Percentiles rank a stretch among this genome's conserved stretches.
phyloP scores from a whole-genome alignment of 2,797 vertebrate genomes.

The Smutsia gigantea region DNA sequence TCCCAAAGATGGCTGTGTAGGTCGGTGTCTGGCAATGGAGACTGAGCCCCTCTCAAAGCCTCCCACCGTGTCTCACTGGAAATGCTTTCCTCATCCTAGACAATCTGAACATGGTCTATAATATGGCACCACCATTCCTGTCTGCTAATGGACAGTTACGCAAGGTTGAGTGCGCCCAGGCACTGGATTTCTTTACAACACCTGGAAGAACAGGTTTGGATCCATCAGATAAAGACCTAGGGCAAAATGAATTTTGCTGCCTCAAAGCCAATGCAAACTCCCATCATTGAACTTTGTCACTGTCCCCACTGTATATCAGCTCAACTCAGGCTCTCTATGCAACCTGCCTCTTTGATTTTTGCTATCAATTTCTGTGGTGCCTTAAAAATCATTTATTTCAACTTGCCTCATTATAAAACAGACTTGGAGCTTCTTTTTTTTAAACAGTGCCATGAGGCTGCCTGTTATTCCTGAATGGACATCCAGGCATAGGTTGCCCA shows the following conservation, averaged over 20 bases:
- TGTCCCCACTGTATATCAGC: neutral
- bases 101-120: neutral
- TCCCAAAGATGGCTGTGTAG: neutral
- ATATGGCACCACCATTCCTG: neutral
- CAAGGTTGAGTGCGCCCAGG: neutral
- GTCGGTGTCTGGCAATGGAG: neutral
- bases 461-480: neutral
- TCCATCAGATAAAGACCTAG: neutral
- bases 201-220: neutral
- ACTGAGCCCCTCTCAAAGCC: neutral
- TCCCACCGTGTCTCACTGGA: neutral
- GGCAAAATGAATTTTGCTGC: neutral
- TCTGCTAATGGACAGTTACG: neutral
- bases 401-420: neutral
- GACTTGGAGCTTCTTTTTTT: neutral
- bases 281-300: fast-evolving
- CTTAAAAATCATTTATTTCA: neutral
- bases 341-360: neutral
- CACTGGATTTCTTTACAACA: neutral
- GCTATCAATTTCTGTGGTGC: neutral
- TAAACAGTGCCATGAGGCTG: neutral
- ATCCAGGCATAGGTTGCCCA: neutral
- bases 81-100: neutral
- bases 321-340: neutral
- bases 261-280: neutral